Base-by-base conservation (phyloP, 2,113 vertebrate species). In the Vireo altiloquus region DNA sequence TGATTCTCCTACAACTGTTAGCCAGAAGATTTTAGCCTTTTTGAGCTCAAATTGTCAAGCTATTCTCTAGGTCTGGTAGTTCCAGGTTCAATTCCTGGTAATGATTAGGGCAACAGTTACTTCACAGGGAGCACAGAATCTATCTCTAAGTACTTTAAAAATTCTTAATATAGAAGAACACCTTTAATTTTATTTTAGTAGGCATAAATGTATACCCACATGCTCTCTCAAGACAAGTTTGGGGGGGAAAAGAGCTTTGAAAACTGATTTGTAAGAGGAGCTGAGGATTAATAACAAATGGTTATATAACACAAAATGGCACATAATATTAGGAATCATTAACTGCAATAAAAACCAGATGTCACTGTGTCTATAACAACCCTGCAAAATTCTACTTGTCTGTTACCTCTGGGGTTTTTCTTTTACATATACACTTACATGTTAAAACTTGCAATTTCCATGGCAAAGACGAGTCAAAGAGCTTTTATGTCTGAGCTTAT, bases 51-150 rank as follows among this genome's bases (percentile, higher is more conserved):
- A 93, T 90, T 94, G 35, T 92, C 64, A 92, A 96, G 64, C 56
- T 92, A 64, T 95, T 87, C 82, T 78, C 61, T 64, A 86, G 56
- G 72, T 94, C 82, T 96, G 35, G 88, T 88, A 90, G 92, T 93
- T 96, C 85, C 96, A 97, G 89, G 96, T 96, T 96, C 91, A 94
- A 42, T 94, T 96, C 93, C 95, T 96, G 95, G 94, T 95, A 96
- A 95, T 69, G 87, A 97, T 96, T 96, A 97, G 77, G 60, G 81
- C 80, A 92, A 76, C 15, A 68, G 52, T 91, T 95, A 94, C 65
- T 92, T 87, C 81, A 89, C 7, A 28, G 35, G 61, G 81, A 91
- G 79, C 63, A 57, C 20, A 79, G 81, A 81, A 91, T 87, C 65
- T 37, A 71, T 84, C 87, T 89, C 76, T 90, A 42, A 76, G 28